phyloP scores from a whole-genome alignment of 2,888 invertebrate genomes.

The Thera obeliscata region DNA sequence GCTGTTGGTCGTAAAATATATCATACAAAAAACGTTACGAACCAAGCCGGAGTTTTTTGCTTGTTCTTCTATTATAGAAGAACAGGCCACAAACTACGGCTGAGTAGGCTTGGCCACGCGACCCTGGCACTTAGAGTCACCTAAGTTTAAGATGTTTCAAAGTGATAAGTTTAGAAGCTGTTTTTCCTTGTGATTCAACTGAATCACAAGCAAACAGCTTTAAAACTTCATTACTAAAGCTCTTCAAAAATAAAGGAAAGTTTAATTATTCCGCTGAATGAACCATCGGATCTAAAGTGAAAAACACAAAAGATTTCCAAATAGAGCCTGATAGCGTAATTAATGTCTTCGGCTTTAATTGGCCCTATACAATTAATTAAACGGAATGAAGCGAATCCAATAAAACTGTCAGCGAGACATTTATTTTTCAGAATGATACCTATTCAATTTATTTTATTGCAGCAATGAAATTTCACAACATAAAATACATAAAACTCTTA shows the following conservation, averaged over 20 bases:
- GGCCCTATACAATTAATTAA: constrained; percentile 39
- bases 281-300: not conserved
- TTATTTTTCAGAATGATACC: constrained; percentile 26
- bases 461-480: constrained; percentile 7
- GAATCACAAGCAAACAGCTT: not conserved
- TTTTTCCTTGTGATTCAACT: no score
- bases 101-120: no score
- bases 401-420: constrained; percentile 37
- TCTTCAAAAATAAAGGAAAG: not conserved
- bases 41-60: no score
- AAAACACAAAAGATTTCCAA: constrained; percentile 5
- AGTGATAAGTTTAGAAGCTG: no score
- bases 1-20: no score
- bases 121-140: no score
- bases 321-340: constrained; percentile 24
- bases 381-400: constrained; percentile 39
- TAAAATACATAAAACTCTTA: not conserved
- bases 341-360: constrained; percentile 36
- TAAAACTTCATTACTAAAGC: not conserved
- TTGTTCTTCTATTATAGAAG: no score
- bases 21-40: no score
- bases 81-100: no score
- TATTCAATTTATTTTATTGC: constrained; percentile 28
- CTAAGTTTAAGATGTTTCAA: no score
- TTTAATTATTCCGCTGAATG: constrained; percentile 2